phyloP scores from a whole-genome alignment of 2,797 vertebrate genomes.

The Synaphobranchus kaupii region DNA sequence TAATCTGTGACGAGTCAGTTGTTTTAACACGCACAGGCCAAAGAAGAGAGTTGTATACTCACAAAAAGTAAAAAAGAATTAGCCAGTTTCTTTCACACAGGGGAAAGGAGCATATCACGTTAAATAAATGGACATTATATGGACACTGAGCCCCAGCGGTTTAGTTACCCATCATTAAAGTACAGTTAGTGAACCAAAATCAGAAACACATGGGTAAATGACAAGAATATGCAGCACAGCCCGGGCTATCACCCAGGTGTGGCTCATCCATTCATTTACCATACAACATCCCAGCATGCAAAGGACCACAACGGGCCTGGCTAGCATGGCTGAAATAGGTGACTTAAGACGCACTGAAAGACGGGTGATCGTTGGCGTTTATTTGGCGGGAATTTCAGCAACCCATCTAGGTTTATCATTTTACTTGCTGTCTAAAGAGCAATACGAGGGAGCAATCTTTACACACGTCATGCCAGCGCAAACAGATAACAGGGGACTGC shows the following conservation, averaged over 20 bases:
- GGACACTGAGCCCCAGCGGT: background rate
- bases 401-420: background rate
- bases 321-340: too few species aligned
- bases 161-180: background rate
- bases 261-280: too few species aligned
- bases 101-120: background rate
- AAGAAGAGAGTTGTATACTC: background rate
- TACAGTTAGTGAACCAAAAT: background rate
- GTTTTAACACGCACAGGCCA: background rate
- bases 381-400: too few species aligned
- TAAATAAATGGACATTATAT: background rate
- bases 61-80: background rate
- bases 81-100: background rate
- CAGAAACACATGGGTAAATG: too few species aligned
- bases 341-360: too few species aligned
- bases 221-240: too few species aligned
- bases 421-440: background rate
- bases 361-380: too few species aligned
- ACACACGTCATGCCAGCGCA: constrained; percentile 54
- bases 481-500: constrained; percentile 55
- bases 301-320: too few species aligned
- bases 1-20: background rate
- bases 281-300: too few species aligned
- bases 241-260: too few species aligned
- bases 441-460: constrained; percentile 62